These are phyloP conservation scores for Patagioenas fasciata DNA, from an alignment of 2,113 vertebrate species.

Conservation along the genomic window DNA sequence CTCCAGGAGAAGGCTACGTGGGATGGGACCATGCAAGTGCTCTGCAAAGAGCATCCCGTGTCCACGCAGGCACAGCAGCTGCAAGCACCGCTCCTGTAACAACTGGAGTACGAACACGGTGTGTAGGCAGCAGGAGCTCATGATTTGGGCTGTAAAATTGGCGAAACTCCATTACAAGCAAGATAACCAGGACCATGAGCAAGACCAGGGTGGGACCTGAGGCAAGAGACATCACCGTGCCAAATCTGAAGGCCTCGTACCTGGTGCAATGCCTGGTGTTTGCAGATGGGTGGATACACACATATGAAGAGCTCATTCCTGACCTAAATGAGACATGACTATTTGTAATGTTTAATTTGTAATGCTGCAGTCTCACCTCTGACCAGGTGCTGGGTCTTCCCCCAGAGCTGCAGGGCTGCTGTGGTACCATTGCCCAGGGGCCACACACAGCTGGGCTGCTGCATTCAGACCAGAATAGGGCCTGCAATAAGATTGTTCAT, in stretches of 20 bases:
- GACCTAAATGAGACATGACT: neutral
- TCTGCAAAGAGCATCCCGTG: neutral
- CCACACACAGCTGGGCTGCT: neutral
- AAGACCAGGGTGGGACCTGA: neutral
- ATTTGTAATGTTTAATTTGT: neutral
- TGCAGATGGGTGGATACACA: neutral
- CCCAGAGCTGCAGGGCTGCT: neutral
- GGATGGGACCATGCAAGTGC: neutral
- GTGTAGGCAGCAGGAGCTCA: neutral
- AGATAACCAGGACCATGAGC: neutral
- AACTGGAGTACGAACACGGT: neutral
- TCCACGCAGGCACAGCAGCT: neutral
- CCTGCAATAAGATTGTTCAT: neutral
- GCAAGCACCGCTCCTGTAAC: neutral
- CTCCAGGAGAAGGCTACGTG: neutral
- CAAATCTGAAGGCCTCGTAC: neutral
- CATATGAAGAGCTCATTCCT: neutral
- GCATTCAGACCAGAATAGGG: neutral
- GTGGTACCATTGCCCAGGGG: too few relatives aligned
- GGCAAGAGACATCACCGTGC: neutral
- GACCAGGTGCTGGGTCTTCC: neutral
- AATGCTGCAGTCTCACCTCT: neutral
- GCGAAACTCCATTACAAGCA: neutral
- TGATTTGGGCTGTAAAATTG: neutral
- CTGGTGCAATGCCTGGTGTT: neutral